Evolutionary conservation across 2,888 invertebrate species (phyloP).

Genomic region (Eupithecia pulchellata): DNA sequence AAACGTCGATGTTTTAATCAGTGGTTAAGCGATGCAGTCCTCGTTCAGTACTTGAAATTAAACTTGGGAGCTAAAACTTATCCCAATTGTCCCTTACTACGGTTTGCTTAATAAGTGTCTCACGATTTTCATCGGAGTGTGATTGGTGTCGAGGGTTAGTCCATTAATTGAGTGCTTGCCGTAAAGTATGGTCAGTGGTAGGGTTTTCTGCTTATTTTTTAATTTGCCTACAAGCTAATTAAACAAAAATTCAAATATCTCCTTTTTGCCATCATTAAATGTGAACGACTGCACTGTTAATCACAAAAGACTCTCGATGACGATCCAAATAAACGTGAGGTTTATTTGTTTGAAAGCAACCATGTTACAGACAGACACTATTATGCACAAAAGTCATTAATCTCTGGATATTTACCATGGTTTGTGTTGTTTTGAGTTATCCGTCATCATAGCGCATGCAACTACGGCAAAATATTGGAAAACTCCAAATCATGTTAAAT

Average conservation of each 20-base stretch:
- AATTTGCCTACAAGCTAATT: background rate
- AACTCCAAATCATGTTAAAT: background rate
- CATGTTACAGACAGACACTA: too few species aligned
- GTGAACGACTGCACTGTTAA: background rate
- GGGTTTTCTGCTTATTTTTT: background rate
- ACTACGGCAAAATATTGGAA: too few species aligned
- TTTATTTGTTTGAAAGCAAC: too few species aligned
- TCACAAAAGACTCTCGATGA: background rate
- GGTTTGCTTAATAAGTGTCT: background rate
- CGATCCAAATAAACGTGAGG: background rate
- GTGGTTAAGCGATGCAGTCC: slow-evolving; percentile 1
- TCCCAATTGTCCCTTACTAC: slow-evolving; percentile 12
- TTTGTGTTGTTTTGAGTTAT: background rate
- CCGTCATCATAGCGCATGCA: background rate
- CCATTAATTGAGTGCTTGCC: background rate
- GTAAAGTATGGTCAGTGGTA: background rate
- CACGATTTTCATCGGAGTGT: background rate
- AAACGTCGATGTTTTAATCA: slow-evolving; percentile 21
- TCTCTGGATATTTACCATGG: background rate
- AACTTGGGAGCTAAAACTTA: slow-evolving; percentile 18
- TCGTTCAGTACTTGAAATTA: slow-evolving; percentile 18
- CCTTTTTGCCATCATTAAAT: background rate
- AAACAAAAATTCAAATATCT: background rate
- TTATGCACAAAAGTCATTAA: background rate
- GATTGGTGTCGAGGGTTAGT: background rate